Conservation (phyloP, 2,797 vertebrate genomes). For the Pantherophis vulpinus region DNA sequence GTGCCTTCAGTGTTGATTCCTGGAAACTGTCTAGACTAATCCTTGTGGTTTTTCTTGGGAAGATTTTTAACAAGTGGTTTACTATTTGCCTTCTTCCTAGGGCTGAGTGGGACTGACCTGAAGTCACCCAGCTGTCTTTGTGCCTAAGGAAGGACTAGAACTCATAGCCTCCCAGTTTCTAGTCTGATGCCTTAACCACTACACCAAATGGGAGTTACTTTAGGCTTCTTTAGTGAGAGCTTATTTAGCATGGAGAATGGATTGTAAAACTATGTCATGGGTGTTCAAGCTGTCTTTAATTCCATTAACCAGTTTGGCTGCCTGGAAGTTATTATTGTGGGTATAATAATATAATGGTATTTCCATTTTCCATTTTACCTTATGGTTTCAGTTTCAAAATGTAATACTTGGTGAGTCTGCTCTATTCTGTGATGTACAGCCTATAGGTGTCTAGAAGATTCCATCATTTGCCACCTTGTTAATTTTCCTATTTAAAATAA, state of each 20-base stretch:
- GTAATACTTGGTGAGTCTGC: background rate
- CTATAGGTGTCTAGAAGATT: background rate
- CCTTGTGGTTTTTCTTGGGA: background rate
- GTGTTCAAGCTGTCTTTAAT: background rate
- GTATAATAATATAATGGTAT: background rate
- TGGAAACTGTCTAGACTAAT: background rate
- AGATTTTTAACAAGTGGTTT: background rate
- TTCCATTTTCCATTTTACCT: background rate
- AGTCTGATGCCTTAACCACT: background rate
- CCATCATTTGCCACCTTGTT: background rate
- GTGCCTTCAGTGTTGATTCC: background rate
- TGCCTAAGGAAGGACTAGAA: background rate
- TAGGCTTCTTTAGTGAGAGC: background rate
- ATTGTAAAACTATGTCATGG: background rate
- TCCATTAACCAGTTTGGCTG: background rate
- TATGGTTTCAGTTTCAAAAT: background rate
- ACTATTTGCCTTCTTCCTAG: background rate
- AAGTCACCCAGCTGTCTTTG: background rate
- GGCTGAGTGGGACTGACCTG: background rate
- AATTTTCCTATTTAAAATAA: background rate
- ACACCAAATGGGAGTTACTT: background rate
- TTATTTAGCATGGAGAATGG: background rate
- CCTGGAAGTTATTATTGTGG: background rate
- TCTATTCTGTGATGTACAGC: background rate
- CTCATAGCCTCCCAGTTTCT: background rate